Evolutionary conservation across 2,888 invertebrate species (phyloP), one percentile per base, ranked within the genome.

Genomic region (Nomada ruficornis): DNA sequence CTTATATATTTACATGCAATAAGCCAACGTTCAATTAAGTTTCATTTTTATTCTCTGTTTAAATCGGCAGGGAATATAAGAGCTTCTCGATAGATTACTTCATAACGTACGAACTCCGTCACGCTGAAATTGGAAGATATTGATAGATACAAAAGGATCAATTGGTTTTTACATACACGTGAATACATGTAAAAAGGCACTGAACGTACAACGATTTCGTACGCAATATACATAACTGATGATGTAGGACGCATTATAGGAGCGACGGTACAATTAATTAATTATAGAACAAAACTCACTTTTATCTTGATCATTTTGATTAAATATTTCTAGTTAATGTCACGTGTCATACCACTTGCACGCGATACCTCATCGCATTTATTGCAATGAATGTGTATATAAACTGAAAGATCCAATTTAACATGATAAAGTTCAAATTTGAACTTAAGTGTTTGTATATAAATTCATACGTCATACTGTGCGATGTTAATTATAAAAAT

Each of bases 201-300:
- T 91, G 91, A 91, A 91, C 90, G 87, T 88, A 89, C 89, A 86
- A 86, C 77, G 82, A 85, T 82, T 83, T 89, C 80, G 75, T 70
- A 23, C 71, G 65, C 79, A 73, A 64, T 77, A 52, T 64, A 36
- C 36, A 36, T 20, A 74, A 73, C 47, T 72, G 54, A 76, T 63
- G 26, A 44, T 52, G 57, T 52, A 67, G 18, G 47, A 54, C 20
- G 23, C 67, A 67, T 68, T 78, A 60, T 26, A 80, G 54, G 54
- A 72, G 57, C 67, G 62, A 57, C 64, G 47, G 26, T 68, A 11
- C 54, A 54, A 73, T 62, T 54, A 23, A 23, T 59, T n/a, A 23
- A 23, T 59, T n/a, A 23, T n/a, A 23, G 57, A 69, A 44, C 42
- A 26, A 29, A 29, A 20, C 44, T 20, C 62, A 11, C 29, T 65